Evolutionary conservation across 2,797 vertebrate species (phyloP).

Genomic region (Sylvilagus floridanus): DNA sequence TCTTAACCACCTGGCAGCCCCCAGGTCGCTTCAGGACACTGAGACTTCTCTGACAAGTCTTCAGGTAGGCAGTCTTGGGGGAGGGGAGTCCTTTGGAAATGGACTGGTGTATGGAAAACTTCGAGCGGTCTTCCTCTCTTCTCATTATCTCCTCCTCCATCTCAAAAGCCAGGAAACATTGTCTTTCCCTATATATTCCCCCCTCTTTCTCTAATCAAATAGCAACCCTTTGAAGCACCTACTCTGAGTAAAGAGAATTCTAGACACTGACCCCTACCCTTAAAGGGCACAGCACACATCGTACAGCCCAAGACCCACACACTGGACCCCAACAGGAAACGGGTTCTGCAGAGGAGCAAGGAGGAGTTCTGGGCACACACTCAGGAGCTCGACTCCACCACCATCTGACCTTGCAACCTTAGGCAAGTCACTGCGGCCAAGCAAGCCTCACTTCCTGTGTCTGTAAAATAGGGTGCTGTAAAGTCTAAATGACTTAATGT

Average conservation of each 20-base stretch:
- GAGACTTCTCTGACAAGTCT: neutral
- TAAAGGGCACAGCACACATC: neutral
- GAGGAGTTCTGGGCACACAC: too few relatives aligned
- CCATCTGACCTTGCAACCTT: neutral
- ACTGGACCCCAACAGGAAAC: neutral
- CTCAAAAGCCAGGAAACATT: conserved; percentile 1
- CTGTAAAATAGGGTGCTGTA: neutral
- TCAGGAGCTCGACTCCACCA: neutral
- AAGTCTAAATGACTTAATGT: neutral
- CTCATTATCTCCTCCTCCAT: neutral
- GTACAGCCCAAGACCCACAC: neutral
- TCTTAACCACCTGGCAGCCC: neutral
- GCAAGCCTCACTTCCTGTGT: neutral
- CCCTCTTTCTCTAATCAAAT: neutral
- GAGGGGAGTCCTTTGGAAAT: neutral
- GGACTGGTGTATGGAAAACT: neutral
- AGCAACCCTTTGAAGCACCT: neutral
- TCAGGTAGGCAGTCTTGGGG: conserved; percentile 25
- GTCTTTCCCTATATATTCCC: neutral
- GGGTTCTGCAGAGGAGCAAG: neutral
- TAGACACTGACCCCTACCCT: neutral
- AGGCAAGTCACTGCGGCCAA: neutral
- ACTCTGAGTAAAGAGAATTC: neutral
- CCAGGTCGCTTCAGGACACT: neutral
- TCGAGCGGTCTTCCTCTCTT: neutral